phyloP scores from a whole-genome alignment of 2,113 vertebrate species.

The Prolemur simus region DNA sequence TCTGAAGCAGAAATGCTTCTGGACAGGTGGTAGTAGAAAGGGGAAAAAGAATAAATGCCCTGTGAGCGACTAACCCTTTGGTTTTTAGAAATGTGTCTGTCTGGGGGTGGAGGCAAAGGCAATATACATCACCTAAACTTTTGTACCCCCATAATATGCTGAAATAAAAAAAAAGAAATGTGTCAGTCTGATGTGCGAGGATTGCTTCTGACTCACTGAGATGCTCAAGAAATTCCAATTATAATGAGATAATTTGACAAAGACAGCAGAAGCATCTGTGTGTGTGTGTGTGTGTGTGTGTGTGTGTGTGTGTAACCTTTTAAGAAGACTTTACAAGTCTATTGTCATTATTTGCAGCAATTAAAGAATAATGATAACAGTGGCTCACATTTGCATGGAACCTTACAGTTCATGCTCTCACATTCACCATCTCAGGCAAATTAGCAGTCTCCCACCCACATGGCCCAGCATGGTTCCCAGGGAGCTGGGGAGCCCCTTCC shows the following conservation, averaged over 20 bases:
- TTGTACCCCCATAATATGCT: too few relatives aligned
- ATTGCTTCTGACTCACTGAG: not conserved
- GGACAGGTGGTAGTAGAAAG: not conserved
- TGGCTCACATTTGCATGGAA: not conserved
- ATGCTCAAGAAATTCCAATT: conserved; percentile 3
- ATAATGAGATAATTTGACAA: not conserved
- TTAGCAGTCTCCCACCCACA: not conserved
- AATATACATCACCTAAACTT: too few relatives aligned
- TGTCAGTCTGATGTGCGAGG: not conserved
- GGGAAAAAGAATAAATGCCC: not conserved
- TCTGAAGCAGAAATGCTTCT: conserved; percentile 7
- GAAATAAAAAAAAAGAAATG: not conserved
- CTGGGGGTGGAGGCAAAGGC: too few relatives aligned
- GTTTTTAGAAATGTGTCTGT: not conserved
- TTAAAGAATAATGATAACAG: not conserved
- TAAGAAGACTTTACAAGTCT: not conserved
- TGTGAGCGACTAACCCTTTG: not conserved
- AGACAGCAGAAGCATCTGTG: not conserved
- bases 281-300: not conserved
- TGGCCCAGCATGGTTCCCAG: not conserved
- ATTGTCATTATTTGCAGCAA: not conserved
- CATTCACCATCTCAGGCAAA: not conserved
- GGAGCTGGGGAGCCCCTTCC: not conserved
- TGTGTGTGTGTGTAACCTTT: not conserved
- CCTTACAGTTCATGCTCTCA: not conserved